Percentiles rank a stretch among this genome's conserved stretches.
phyloP scores from a whole-genome alignment of 2,113 vertebrate genomes.

The Grantiella picta region DNA sequence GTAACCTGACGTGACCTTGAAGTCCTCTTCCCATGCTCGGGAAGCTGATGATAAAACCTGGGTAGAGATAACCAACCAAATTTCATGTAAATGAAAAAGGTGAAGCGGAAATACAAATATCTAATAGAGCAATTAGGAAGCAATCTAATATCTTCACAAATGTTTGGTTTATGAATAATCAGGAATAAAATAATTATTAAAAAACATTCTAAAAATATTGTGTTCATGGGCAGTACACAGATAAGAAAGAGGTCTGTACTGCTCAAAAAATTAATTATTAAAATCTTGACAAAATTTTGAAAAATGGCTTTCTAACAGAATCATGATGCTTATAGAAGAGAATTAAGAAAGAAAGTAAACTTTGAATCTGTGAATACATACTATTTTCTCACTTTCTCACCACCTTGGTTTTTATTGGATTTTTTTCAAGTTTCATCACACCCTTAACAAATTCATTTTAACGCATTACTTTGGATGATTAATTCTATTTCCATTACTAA shows the following conservation, averaged over 20 bases:
- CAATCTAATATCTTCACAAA: background rate
- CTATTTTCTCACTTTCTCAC: background rate
- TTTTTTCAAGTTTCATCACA: background rate
- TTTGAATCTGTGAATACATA: background rate
- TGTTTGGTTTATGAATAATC: background rate
- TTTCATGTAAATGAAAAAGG: background rate
- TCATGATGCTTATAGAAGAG: background rate
- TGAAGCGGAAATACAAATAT: background rate
- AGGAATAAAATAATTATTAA: background rate
- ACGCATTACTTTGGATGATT: background rate
- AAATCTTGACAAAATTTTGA: background rate
- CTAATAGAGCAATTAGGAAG: background rate
- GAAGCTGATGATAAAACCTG: background rate
- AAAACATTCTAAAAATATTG: background rate
- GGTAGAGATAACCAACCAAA: background rate
- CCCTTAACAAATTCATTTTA: background rate
- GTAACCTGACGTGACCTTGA: background rate
- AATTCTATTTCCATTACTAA: background rate
- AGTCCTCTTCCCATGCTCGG: background rate
- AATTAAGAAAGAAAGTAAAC: background rate
- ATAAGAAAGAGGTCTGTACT: background rate
- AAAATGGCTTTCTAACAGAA: background rate
- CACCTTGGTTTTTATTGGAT: fast-evolving
- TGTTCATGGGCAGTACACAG: background rate
- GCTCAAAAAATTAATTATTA: background rate